Evolutionary conservation across 2,888 invertebrate species (phyloP).

Genomic region (Anthrax anthrax): DNA sequence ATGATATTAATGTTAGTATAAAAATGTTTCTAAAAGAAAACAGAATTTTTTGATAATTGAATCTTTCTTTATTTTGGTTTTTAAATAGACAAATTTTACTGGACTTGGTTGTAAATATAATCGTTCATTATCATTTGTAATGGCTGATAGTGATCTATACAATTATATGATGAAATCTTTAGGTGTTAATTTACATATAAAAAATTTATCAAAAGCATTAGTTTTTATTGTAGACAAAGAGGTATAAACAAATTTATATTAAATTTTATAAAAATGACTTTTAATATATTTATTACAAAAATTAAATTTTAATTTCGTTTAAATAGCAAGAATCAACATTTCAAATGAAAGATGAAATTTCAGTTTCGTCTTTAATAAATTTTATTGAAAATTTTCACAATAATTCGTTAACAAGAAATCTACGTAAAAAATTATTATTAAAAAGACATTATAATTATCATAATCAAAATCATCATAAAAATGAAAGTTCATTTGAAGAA

Average conservation of each 20-base stretch:
- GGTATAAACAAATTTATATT: slow-evolving; percentile 41
- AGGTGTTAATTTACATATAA: slow-evolving; percentile 10
- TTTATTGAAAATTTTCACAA: slow-evolving; percentile 10
- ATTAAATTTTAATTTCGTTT: too few species aligned
- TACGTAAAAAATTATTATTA: slow-evolving; percentile 16
- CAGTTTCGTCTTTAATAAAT: slow-evolving; percentile 3
- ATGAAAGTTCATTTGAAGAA: slow-evolving; percentile 3
- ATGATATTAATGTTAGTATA: not conserved
- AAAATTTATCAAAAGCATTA: slow-evolving; percentile 46
- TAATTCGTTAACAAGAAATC: slow-evolving; percentile 15
- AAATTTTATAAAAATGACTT: too few species aligned
- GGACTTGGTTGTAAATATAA: slow-evolving; percentile 44
- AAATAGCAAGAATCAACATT: slow-evolving; percentile 53
- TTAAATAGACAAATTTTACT: slow-evolving; percentile 18
- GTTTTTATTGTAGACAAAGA: slow-evolving; percentile 56
- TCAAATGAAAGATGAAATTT: slow-evolving; percentile 9
- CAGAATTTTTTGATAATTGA: too few species aligned
- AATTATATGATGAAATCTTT: slow-evolving; percentile 41
- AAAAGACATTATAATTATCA: slow-evolving; percentile 17
- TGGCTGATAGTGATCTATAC: slow-evolving; percentile 58
- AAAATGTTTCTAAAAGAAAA: too few species aligned
- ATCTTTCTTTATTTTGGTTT: too few species aligned
- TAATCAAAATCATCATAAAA: too few species aligned
- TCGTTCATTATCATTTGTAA: slow-evolving; percentile 45
- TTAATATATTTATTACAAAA: too few species aligned